Percentiles rank a stretch among this genome's conserved stretches.
Conservation (phyloP, 2,113 vertebrate species). For the Gymnobelideus leadbeateri region DNA sequence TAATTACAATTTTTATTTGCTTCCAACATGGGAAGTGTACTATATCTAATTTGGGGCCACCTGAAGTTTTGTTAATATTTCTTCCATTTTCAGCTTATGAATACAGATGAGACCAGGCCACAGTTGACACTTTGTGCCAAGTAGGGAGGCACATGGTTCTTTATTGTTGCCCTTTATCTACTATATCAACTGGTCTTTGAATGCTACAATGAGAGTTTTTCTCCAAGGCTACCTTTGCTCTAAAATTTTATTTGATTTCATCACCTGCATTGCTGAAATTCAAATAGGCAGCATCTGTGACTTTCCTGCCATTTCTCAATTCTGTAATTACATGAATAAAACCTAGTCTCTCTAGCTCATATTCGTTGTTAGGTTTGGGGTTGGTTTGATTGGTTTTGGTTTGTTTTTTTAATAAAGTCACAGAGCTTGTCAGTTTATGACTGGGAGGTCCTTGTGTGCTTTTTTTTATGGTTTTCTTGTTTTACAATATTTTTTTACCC, state of each 20-base stretch:
- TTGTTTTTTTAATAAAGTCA: constrained; percentile 43
- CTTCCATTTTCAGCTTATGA: constrained; percentile 13
- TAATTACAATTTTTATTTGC: constrained; percentile 43
- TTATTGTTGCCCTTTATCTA: constrained; percentile 27
- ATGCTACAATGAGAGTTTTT: constrained; percentile 34
- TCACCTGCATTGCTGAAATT: constrained; percentile 56
- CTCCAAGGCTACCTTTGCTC: constrained; percentile 54
- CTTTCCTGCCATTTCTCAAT: constrained; percentile 35
- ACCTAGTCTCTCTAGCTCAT: not conserved
- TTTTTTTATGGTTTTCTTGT: constrained; percentile 14
- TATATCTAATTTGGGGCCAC: constrained; percentile 16
- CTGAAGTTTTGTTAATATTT: constrained; percentile 48
- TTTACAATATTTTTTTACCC: constrained; percentile 22
- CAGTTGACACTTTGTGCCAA: constrained; percentile 60
- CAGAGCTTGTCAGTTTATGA: constrained; percentile 13
- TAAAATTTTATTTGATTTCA: constrained; percentile 63
- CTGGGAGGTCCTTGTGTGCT: constrained; percentile 27
- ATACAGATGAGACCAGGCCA: constrained; percentile 45
- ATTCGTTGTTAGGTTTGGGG: not conserved
- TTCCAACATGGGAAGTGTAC: not conserved
- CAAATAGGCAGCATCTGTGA: constrained; percentile 50
- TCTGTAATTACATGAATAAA: constrained; percentile 40
- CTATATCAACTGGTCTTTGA: constrained; percentile 12
- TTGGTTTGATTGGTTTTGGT: no score
- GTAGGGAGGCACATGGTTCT: constrained; percentile 41